Conservation (phyloP, 2,888 invertebrate species). For the Monochamus alternatus region DNA sequence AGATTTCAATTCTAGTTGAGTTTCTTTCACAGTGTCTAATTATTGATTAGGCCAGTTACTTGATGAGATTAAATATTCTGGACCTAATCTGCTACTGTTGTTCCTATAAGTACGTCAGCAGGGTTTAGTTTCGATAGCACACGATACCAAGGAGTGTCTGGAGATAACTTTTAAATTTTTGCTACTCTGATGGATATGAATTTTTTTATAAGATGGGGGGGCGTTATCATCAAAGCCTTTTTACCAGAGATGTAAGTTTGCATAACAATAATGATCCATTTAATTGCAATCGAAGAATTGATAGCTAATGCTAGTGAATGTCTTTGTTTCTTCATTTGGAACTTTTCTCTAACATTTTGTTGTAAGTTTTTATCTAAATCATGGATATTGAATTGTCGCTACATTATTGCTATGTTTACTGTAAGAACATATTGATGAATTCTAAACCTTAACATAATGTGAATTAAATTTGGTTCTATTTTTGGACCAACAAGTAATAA, state of each 20-base stretch:
- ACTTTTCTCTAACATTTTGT: conserved; percentile 23
- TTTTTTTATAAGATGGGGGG: conserved; percentile 7
- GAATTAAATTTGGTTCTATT: conserved; percentile 42
- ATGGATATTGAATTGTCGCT: conserved; percentile 41
- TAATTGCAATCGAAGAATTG: conserved; percentile 19
- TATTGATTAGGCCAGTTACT: background rate
- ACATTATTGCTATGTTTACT: conserved; percentile 48
- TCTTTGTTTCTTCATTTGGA: conserved; percentile 23
- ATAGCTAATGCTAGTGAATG: conserved; percentile 13
- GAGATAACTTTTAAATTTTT: background rate
- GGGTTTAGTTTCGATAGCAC: conserved; percentile 44
- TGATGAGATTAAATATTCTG: background rate
- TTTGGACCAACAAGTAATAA: conserved; percentile 36
- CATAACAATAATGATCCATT: conserved; percentile 13
- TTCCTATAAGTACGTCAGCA: conserved; percentile 41
- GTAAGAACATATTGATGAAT: conserved; percentile 37
- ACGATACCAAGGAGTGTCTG: conserved; percentile 42
- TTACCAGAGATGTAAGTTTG: conserved; percentile 7
- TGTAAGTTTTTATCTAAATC: conserved; percentile 13
- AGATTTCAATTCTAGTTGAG: too few species aligned
- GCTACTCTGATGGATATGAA: conserved; percentile 50
- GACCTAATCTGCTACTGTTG: conserved; percentile 26
- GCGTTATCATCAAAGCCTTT: conserved; percentile 6
- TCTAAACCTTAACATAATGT: conserved; percentile 44
- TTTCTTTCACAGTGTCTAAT: background rate